phyloP scores from a whole-genome alignment of 2,113 vertebrate genomes.

The Myotis davidii region DNA sequence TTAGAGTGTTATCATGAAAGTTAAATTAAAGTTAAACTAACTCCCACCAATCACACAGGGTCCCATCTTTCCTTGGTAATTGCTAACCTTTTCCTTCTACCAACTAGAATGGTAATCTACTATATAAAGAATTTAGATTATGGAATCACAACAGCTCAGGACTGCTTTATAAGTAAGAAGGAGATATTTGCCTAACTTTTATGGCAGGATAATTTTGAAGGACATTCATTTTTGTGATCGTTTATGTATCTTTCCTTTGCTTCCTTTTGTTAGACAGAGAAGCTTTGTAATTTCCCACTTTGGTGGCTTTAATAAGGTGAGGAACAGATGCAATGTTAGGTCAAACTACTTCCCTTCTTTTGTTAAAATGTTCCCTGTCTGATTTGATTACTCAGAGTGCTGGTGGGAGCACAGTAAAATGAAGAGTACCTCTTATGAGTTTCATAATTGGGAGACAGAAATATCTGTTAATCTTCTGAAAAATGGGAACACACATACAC shows the following conservation, averaged over 20 bases:
- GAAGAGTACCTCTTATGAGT: neutral
- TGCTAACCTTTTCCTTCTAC: neutral
- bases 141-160: neutral
- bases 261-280: neutral
- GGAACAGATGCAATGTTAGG: neutral
- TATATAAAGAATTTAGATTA: neutral
- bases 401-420: neutral
- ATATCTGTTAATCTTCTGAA: neutral
- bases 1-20: neutral
- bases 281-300: neutral
- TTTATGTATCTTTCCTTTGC: neutral
- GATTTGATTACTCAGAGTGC: neutral
- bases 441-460: neutral
- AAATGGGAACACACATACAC: neutral
- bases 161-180: neutral
- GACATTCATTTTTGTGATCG: neutral
- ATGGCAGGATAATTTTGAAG: neutral
- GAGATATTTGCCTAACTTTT: neutral
- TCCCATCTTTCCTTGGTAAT: neutral
- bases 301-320: neutral
- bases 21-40: neutral
- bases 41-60: neutral
- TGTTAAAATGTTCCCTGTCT: neutral
- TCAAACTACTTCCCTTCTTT: neutral
- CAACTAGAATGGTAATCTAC: neutral